Conservation (phyloP, 2,888 invertebrate genomes). For the Drosophila phalerata region DNA sequence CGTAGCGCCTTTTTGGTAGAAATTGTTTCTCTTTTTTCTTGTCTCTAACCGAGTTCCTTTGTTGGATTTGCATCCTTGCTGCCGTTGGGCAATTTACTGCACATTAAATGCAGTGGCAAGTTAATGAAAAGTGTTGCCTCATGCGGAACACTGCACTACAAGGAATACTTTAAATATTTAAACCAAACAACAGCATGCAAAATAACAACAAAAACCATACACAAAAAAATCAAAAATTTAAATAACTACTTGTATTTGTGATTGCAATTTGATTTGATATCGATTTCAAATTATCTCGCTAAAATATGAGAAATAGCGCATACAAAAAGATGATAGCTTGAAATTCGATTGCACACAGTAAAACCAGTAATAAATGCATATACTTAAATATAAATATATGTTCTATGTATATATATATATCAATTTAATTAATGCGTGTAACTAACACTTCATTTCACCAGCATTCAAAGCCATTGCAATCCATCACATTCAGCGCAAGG, state of each 20-base stretch:
- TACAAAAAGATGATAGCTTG: background rate
- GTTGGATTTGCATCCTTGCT: constrained; percentile 34
- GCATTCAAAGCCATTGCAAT: constrained; percentile 51
- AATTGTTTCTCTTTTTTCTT: constrained; percentile 34
- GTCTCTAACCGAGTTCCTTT: constrained; percentile 27
- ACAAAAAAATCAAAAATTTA: background rate
- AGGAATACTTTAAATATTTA: constrained; percentile 1
- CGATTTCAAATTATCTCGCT: constrained; percentile 2
- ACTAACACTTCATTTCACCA: constrained; percentile 36
- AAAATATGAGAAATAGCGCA: background rate
- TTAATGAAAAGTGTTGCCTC: constrained; percentile 50
- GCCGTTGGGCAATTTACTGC: constrained; percentile 40
- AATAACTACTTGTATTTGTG: background rate
- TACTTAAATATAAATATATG: background rate
- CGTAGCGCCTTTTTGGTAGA: constrained; percentile 13
- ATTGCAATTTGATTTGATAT: constrained; percentile 1
- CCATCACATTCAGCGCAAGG: constrained; percentile 32
- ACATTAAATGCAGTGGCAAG: constrained; percentile 49
- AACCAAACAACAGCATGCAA: background rate
- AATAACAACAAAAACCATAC: background rate
- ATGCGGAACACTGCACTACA: constrained; percentile 8
- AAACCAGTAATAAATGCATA: background rate
- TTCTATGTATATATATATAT: background rate
- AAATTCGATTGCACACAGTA: background rate
- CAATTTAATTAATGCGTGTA: constrained; percentile 19